phyloP scores from a whole-genome alignment of 2,888 invertebrate species.

The Scaptomyza parva region DNA sequence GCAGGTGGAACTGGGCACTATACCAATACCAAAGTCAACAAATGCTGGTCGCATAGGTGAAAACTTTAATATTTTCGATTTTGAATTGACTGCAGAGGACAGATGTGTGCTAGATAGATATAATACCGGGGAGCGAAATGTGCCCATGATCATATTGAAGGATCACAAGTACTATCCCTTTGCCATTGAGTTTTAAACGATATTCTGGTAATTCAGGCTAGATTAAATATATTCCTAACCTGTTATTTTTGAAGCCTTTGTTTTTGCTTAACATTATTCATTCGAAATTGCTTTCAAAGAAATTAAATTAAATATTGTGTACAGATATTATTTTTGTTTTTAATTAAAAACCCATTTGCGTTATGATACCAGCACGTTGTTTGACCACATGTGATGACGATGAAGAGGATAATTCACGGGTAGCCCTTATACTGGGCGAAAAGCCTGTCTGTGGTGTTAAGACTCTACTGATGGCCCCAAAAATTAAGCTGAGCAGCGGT shows the following conservation, averaged over 20 bases:
- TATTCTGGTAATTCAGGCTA: not conserved
- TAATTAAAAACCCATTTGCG: constrained; percentile 18
- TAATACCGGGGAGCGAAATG: constrained; percentile 84
- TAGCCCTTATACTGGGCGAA: constrained; percentile 52
- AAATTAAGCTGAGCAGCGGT: constrained; percentile 87
- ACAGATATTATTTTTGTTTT: constrained; percentile 18
- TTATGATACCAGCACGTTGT: constrained; percentile 58
- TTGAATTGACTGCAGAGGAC: constrained; percentile 86
- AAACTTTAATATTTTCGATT: constrained; percentile 87
- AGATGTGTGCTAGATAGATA: constrained; percentile 85
- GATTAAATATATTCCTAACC: not conserved
- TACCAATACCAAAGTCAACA: constrained; percentile 87
- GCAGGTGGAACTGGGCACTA: constrained; percentile 86
- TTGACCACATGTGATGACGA: constrained; percentile 51
- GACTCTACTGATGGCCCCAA: constrained; percentile 83
- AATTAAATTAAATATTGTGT: constrained; percentile 4
- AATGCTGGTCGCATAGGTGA: constrained; percentile 85
- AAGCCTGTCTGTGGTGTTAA: constrained; percentile 51
- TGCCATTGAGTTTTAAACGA: constrained; percentile 79
- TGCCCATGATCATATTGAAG: constrained; percentile 74
- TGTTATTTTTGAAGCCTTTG: constrained; percentile 4
- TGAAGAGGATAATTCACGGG: constrained; percentile 46
- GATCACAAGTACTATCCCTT: constrained; percentile 84
- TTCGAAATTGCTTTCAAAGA: constrained; percentile 22
- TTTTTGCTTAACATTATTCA: not conserved